Conservation (phyloP, 1,140 invertebrate genomes). For the Drosophila kepulauana region DNA sequence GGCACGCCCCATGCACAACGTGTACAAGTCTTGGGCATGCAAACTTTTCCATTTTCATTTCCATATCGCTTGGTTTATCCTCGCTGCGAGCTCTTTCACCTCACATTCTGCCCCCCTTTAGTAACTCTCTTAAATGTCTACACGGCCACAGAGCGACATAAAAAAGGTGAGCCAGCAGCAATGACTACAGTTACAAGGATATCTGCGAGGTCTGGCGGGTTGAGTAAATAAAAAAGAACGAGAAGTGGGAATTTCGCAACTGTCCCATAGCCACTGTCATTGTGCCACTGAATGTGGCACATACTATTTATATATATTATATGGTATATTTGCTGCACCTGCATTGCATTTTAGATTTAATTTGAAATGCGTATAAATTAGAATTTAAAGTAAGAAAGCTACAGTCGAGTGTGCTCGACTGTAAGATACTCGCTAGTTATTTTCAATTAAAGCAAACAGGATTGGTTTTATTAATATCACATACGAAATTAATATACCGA, state of each 20-base stretch:
- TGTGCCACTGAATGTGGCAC: conserved; percentile 5
- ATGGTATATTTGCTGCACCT: conserved; percentile 11
- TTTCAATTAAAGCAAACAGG: too few relatives aligned
- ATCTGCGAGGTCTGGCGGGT: conserved; percentile 1
- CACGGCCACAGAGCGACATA: conserved; percentile 49
- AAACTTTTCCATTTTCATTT: conserved; percentile 74
- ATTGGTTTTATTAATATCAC: too few relatives aligned
- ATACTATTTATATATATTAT: conserved; percentile 1
- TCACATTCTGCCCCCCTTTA: conserved; percentile 12
- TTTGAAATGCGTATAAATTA: conserved; percentile 2
- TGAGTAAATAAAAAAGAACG: conserved; percentile 1
- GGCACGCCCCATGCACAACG: conserved; percentile 9
- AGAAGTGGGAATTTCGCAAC: not conserved
- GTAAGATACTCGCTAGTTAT: too few relatives aligned
- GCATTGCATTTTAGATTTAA: conserved; percentile 26
- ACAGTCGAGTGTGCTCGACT: too few relatives aligned
- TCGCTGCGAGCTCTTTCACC: conserved; percentile 18
- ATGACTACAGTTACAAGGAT: not conserved
- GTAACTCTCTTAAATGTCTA: conserved; percentile 53
- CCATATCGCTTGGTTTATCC: conserved; percentile 40
- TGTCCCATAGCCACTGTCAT: not conserved
- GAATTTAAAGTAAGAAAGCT: not conserved
- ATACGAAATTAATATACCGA: too few relatives aligned
- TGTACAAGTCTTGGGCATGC: conserved; percentile 28
- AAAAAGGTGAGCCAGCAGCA: conserved; percentile 61